phyloP scores from a whole-genome alignment of 2,888 invertebrate species.

The Protodeltote pygarga region DNA sequence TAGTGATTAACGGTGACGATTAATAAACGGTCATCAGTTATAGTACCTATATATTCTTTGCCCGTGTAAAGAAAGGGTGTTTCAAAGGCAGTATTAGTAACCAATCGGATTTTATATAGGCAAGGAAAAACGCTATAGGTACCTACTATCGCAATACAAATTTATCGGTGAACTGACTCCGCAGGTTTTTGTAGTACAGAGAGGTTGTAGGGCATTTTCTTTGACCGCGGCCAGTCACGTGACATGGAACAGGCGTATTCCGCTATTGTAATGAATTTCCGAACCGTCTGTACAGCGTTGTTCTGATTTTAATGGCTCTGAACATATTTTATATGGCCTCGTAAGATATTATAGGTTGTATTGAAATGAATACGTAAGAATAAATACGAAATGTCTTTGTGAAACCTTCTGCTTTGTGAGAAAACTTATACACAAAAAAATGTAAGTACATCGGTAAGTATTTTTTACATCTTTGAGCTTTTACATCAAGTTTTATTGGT shows the following conservation, averaged over 20 bases:
- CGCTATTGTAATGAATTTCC: constrained; percentile 49
- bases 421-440: no score
- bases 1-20: no score
- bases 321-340: constrained; percentile 24
- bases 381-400: background rate
- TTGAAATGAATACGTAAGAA: background rate
- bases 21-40: no score
- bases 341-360: constrained; percentile 1
- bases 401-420: no score
- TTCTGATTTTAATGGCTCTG: constrained; percentile 43
- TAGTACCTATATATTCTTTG: no score
- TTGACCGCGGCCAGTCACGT: constrained; percentile 31
- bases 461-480: no score
- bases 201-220: constrained; percentile 29
- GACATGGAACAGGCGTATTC: constrained; percentile 54
- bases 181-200: constrained; percentile 7
- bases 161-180: no score
- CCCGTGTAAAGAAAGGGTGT: no score
- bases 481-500: no score
- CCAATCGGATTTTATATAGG: no score
- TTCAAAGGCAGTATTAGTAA: no score
- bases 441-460: no score
- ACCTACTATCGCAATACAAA: background rate
- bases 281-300: constrained; percentile 20
- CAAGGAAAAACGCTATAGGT: background rate